phyloP scores from a whole-genome alignment of 1,140 invertebrate species.

The Lepidurus couesii region DNA sequence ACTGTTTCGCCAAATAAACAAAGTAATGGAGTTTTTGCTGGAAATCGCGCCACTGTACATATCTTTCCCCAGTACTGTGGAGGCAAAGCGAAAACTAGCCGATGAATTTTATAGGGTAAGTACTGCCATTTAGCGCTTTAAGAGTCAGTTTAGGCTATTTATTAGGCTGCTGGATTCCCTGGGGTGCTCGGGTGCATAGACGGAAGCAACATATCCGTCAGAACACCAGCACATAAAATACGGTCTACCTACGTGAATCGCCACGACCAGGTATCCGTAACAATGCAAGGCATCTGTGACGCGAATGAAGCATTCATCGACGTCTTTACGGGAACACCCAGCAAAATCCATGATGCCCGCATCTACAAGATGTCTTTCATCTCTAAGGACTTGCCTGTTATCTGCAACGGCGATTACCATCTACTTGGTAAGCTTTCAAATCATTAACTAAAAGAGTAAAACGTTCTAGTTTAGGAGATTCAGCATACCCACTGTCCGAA shows the following conservation, averaged over 20 bases:
- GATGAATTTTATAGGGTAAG: too few species aligned
- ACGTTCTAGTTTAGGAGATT: constrained; percentile 38
- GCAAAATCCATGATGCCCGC: constrained; percentile 39
- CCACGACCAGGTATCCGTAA: constrained; percentile 39
- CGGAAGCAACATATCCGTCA: too few species aligned
- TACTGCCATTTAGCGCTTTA: too few species aligned
- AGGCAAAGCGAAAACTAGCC: too few species aligned
- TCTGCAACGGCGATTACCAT: constrained; percentile 38
- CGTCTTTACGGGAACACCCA: constrained; percentile 39
- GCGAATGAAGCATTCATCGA: constrained; percentile 39
- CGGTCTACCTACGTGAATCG: constrained; percentile 39
- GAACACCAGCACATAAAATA: constrained; percentile 36
- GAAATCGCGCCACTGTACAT: too few species aligned
- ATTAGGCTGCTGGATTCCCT: too few species aligned
- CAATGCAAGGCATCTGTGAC: constrained; percentile 40
- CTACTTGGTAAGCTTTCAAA: constrained; percentile 38
- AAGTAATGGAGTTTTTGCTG: too few species aligned
- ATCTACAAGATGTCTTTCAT: constrained; percentile 37
- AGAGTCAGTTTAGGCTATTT: too few species aligned
- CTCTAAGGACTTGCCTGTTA: constrained; percentile 33
- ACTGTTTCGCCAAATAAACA: too few species aligned
- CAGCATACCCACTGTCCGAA: constrained; percentile 41
- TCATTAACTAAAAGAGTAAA: background rate
- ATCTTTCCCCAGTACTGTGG: too few species aligned
- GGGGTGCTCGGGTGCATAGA: too few species aligned